phyloP scores from a whole-genome alignment of 2,113 vertebrate genomes.

The Mormyrus lacerda region DNA sequence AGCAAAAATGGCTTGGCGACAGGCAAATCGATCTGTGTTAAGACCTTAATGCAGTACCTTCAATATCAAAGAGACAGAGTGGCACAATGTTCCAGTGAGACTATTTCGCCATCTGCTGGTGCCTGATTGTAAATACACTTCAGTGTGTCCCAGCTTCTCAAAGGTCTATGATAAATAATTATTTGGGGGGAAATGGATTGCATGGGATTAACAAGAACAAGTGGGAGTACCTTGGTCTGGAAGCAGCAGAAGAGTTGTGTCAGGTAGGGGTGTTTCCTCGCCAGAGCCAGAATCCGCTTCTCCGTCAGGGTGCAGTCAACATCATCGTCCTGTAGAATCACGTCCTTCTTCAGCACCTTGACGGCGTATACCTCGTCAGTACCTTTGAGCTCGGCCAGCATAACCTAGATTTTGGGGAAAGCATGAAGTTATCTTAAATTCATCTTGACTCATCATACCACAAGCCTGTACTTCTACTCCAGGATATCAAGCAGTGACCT shows the following conservation, averaged over 20 bases:
- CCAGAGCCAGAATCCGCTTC: constrained; percentile 88
- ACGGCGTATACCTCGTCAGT: constrained; percentile 92
- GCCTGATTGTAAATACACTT: not conserved
- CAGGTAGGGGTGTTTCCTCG: constrained; percentile 85
- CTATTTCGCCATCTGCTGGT: constrained; percentile 16
- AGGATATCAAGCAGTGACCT: not conserved
- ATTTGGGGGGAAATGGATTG: not conserved
- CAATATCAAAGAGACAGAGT: not conserved
- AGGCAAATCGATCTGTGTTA: not conserved
- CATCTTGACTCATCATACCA: not conserved
- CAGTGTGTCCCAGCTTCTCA: not conserved
- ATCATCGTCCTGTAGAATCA: constrained; percentile 93
- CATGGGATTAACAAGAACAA: not conserved
- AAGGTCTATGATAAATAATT: not conserved
- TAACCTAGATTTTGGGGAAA: constrained; percentile 66
- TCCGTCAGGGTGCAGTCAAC: constrained; percentile 96
- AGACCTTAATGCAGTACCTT: not conserved
- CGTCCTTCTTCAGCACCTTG: constrained; percentile 93
- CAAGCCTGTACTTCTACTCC: not conserved
- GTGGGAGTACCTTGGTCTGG: constrained; percentile 76
- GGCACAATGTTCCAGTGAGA: not conserved
- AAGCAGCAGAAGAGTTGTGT: constrained; percentile 97
- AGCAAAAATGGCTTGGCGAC: not conserved
- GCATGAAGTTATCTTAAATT: not conserved
- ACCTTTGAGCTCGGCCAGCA: constrained; percentile 89